Evolutionary conservation across 2,888 invertebrate genomes (phyloP).

Genomic region (Trichopria drosophilae): DNA sequence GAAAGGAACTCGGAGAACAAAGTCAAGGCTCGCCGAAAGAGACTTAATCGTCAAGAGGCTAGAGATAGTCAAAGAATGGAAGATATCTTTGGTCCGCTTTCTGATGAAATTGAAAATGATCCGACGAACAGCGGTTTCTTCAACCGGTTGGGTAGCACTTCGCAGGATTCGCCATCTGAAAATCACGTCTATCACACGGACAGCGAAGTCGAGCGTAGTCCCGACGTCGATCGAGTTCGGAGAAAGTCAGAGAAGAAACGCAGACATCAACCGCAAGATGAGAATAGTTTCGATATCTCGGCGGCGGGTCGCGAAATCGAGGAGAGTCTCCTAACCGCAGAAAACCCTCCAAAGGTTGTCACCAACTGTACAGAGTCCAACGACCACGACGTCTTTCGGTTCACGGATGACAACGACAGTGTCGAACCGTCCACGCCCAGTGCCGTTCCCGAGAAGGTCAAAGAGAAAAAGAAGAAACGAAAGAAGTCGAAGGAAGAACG

Average conservation of each 20-base stretch:
- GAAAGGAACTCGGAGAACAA: conserved; percentile 56
- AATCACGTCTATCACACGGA: conserved; percentile 61
- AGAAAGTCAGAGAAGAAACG: conserved; percentile 54
- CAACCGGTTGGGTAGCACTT: conserved; percentile 40
- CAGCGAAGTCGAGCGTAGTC: conserved; percentile 56
- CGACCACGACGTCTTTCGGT: conserved; percentile 65
- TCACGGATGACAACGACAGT: conserved; percentile 65
- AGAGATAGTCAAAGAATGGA: conserved; percentile 68
- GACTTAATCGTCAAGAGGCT: conserved; percentile 66
- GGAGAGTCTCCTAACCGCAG: conserved; percentile 76
- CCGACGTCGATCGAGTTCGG: conserved; percentile 52
- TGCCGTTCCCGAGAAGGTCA: conserved; percentile 61
- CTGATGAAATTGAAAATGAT: conserved; percentile 68
- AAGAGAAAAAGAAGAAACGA: conserved; percentile 83
- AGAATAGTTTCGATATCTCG: conserved; percentile 78
- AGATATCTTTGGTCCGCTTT: conserved; percentile 84
- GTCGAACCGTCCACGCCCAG: conserved; percentile 59
- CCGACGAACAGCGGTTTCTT: conserved; percentile 51
- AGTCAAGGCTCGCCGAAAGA: conserved; percentile 52
- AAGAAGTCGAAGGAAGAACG: conserved; percentile 81
- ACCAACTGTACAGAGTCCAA: conserved; percentile 61
- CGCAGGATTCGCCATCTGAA: conserved; percentile 42
- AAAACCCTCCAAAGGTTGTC: conserved; percentile 61
- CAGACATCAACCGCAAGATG: conserved; percentile 63
- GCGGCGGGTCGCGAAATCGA: conserved; percentile 82